A percentile compares a stretch with the other conserved stretches of the same genome.
These are phyloP conservation scores for Stegastes partitus DNA, from an alignment of 2,113 vertebrate genomes.

Conservation along the genomic window DNA sequence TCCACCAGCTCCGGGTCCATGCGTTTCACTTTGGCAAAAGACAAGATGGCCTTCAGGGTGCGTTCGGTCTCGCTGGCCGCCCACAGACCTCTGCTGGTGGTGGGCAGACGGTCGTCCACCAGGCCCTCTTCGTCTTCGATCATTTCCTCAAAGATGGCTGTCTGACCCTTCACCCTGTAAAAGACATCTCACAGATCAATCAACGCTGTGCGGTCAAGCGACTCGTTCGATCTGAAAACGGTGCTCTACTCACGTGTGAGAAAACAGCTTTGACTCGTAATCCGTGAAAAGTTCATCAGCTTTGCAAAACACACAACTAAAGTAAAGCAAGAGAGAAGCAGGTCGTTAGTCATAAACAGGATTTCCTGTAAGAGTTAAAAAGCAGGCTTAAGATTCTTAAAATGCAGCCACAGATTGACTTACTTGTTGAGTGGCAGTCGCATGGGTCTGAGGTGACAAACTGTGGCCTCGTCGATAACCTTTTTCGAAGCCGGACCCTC, in stretches of 20 bases:
- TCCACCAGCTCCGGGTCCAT: conserved; percentile 89
- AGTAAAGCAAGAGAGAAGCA: conserved; percentile 50
- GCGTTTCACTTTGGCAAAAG: conserved; percentile 92
- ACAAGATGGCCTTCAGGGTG: conserved; percentile 91
- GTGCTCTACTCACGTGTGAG: conserved; percentile 90
- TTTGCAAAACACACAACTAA: conserved; percentile 97
- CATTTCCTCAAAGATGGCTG: conserved; percentile 98
- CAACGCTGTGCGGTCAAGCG: too few relatives aligned
- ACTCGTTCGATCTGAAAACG: not conserved
- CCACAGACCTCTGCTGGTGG: conserved; percentile 96
- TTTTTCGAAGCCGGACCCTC: conserved; percentile 92
- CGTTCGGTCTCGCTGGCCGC: conserved; percentile 95
- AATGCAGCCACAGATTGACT: too few relatives aligned
- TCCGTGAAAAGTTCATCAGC: conserved; percentile 97
- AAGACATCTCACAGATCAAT: not conserved
- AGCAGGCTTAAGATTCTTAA: too few relatives aligned
- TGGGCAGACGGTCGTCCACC: conserved; percentile 94
- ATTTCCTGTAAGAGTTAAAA: too few relatives aligned
- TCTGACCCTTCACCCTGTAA: conserved; percentile 94
- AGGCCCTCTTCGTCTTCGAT: conserved; percentile 97
- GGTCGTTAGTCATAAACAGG: not conserved
- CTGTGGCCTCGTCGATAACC: conserved; percentile 93
- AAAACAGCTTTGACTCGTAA: conserved; percentile 98
- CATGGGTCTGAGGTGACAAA: conserved; percentile 93
- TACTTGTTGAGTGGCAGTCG: conserved; percentile 96